Evolutionary conservation across 2,888 invertebrate genomes (phyloP).

Genomic region (Acleris literana): DNA sequence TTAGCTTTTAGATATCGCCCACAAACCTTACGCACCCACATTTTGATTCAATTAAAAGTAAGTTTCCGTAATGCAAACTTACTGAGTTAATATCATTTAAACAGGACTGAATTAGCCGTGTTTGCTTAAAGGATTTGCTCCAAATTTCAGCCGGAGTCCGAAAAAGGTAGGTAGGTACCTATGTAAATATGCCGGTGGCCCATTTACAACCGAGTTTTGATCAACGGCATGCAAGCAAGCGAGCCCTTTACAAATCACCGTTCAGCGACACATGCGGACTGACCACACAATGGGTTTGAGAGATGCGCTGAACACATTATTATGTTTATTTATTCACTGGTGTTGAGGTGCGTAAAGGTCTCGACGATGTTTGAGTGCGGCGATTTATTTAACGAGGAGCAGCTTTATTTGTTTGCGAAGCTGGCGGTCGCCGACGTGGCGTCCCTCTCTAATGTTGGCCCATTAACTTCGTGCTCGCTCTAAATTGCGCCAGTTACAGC

Average conservation of each 20-base stretch:
- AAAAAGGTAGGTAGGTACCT: conserved; percentile 4
- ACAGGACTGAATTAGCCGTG: conserved; percentile 4
- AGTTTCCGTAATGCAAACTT: not conserved
- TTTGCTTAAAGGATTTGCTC: conserved; percentile 9
- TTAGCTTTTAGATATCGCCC: no score
- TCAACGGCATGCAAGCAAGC: conserved; percentile 9
- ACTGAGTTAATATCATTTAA: not conserved
- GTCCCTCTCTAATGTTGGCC: conserved; percentile 66
- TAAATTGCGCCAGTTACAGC: conserved; percentile 60
- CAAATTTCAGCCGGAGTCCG: conserved; percentile 10
- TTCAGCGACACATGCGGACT: conserved; percentile 11
- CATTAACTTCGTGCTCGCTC: conserved; percentile 61
- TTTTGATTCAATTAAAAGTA: not conserved
- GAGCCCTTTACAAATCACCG: conserved; percentile 12
- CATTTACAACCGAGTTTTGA: not conserved
- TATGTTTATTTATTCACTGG: conserved; percentile 66
- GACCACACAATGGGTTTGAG: conserved; percentile 35
- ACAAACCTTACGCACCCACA: no score
- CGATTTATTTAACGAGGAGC: conserved; percentile 75
- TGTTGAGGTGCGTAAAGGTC: conserved; percentile 68
- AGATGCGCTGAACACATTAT: conserved; percentile 57
- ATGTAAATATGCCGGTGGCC: conserved; percentile 21
- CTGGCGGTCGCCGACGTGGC: conserved; percentile 48
- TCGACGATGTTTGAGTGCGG: conserved; percentile 67
- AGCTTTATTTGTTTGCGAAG: conserved; percentile 71